Conservation (phyloP, 2,113 vertebrate species). For the Rhinogobius similis region DNA sequence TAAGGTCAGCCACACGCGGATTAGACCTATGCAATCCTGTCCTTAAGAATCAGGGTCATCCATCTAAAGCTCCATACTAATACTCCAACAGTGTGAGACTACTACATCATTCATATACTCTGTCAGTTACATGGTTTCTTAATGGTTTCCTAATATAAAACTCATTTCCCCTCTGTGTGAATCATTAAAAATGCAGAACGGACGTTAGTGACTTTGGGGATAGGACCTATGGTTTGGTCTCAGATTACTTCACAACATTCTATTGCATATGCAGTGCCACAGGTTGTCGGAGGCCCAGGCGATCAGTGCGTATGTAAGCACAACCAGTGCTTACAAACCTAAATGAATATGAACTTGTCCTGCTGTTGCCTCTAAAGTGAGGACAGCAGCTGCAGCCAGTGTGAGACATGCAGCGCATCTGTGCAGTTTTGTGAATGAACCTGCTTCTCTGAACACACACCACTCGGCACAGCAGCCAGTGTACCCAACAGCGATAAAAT, state of each 20-base stretch:
- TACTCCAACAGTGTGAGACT: neutral
- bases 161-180: neutral
- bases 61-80: neutral
- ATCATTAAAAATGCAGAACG: neutral
- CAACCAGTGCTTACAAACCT: no score
- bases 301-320: no score
- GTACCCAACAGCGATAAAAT: no score
- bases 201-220: neutral
- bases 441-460: neutral
- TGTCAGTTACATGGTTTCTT: neutral
- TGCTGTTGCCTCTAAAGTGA: no score
- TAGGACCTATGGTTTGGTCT: no score
- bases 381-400: no score
- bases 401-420: no score
- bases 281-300: no score
- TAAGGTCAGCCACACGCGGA: conserved; percentile 80
- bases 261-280: neutral
- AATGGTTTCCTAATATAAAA: conserved; percentile 1
- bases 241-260: neutral
- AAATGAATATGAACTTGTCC: no score
- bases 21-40: neutral
- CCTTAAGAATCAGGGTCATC: neutral
- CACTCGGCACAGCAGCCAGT: no score
- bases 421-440: neutral
- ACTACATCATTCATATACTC: neutral